Percentiles rank a stretch among this genome's conserved stretches.
Evolutionary conservation across 2,888 invertebrate genomes (phyloP).

Genomic region (Smittia aterrima): DNA sequence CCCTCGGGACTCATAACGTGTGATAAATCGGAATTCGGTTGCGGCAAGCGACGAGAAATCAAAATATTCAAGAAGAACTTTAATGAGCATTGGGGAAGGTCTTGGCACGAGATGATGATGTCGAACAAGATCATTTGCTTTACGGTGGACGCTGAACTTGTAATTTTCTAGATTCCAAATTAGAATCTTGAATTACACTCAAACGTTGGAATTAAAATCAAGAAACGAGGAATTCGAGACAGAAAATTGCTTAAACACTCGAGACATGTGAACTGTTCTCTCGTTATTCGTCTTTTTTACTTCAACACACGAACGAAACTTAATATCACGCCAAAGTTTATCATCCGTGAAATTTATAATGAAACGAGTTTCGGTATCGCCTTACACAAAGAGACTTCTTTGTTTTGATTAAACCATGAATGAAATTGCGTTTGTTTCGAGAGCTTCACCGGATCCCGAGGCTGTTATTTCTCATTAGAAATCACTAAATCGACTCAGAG

Average conservation of each 20-base stretch:
- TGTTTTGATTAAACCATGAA: constrained; percentile 31
- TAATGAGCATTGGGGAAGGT: background rate
- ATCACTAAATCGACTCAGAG: background rate
- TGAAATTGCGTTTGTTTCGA: constrained; percentile 8
- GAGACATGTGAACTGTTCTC: background rate
- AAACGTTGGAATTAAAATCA: background rate
- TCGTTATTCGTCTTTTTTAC: background rate
- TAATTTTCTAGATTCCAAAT: background rate
- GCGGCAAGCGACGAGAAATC: background rate
- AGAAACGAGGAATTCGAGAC: background rate
- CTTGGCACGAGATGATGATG: constrained; percentile 1
- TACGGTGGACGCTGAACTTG: background rate
- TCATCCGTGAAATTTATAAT: constrained; percentile 39
- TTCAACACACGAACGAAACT: constrained; percentile 11
- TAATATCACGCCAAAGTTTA: constrained; percentile 37
- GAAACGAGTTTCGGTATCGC: constrained; percentile 10
- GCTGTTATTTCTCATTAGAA: constrained; percentile 11
- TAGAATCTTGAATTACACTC: background rate
- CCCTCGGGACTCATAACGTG: constrained; percentile 1
- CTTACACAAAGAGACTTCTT: constrained; percentile 26
- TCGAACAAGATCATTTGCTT: background rate
- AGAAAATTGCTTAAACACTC: background rate
- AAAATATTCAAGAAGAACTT: background rate
- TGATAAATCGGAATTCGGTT: background rate
- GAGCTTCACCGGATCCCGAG: constrained; percentile 9